Percentiles rank a stretch among this genome's conserved stretches.
These are phyloP conservation scores for Circaetus gallicus DNA, from an alignment of 2,113 vertebrate species.

Conservation along the genomic window DNA sequence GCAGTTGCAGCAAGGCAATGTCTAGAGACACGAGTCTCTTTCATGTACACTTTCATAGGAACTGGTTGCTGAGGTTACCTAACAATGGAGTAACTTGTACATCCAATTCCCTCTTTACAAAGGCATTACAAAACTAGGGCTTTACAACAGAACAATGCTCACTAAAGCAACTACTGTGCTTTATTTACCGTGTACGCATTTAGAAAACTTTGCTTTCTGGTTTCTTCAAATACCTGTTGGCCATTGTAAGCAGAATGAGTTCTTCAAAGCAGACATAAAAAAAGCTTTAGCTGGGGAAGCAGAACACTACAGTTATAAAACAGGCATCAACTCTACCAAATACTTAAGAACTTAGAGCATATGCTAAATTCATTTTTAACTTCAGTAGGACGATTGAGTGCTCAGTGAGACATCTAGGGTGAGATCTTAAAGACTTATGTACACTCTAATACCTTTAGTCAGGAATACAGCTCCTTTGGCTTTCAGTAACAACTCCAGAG, in stretches of 20 bases:
- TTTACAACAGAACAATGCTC: not conserved
- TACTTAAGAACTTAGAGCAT: not conserved
- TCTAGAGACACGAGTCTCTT: not conserved
- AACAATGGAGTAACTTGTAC: not conserved
- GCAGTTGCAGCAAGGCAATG: not conserved
- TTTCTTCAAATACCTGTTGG: not conserved
- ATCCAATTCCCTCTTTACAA: not conserved
- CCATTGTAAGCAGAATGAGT: not conserved
- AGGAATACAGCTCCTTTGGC: not conserved
- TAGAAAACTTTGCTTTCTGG: not conserved
- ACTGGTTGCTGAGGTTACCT: constrained; percentile 41
- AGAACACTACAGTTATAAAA: not conserved
- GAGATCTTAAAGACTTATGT: not conserved
- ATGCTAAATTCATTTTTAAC: not conserved
- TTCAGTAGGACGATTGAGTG: not conserved
- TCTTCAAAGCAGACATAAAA: not conserved
- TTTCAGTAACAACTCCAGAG: not conserved
- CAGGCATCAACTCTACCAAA: not conserved
- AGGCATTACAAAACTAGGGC: not conserved
- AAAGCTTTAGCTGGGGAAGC: not conserved
- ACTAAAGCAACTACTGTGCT: not conserved
- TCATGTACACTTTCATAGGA: not conserved
- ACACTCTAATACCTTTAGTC: not conserved
- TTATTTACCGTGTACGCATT: not conserved
- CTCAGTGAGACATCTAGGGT: not conserved